These are phyloP conservation scores for Gymnoscopelus microlampas DNA, from an alignment of 2,797 vertebrate genomes.

Conservation along the genomic window DNA sequence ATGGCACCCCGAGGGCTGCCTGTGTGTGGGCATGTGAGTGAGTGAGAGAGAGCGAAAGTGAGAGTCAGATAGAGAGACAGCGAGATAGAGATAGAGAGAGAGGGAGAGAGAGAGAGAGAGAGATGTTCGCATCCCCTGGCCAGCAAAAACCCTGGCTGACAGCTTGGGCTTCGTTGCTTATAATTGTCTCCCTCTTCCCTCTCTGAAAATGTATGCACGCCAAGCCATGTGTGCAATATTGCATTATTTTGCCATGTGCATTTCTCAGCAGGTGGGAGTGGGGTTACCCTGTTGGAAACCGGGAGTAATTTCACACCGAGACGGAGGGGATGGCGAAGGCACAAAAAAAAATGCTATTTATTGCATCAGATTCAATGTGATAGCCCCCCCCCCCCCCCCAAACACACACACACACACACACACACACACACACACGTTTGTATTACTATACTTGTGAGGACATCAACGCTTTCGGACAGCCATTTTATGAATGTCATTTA, in stretches of 20 bases:
- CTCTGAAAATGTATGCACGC: constrained; percentile 54
- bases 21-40: constrained; percentile 15
- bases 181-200: constrained; percentile 70
- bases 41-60: constrained; percentile 37
- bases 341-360: constrained; percentile 49
- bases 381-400: neutral
- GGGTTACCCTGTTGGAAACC: constrained; percentile 58
- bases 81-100: constrained; percentile 22
- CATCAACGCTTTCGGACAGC: too few relatives aligned
- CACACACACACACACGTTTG: neutral
- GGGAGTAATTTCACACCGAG: constrained; percentile 66
- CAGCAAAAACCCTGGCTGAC: constrained; percentile 73
- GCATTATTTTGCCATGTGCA: constrained; percentile 73
- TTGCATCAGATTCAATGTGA: constrained; percentile 59
- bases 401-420: too few relatives aligned
- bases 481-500: too few relatives aligned
- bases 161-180: constrained; percentile 63
- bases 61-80: constrained; percentile 29
- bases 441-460: too few relatives aligned
- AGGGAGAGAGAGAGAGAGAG: neutral
- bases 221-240: constrained; percentile 62
- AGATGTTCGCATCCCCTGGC: constrained; percentile 51
- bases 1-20: constrained; percentile 77
- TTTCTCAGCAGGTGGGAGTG: constrained; percentile 71
- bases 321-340: constrained; percentile 51